phyloP scores from a whole-genome alignment of 1,140 invertebrate species.

The Caenorhabditis inopinata region DNA sequence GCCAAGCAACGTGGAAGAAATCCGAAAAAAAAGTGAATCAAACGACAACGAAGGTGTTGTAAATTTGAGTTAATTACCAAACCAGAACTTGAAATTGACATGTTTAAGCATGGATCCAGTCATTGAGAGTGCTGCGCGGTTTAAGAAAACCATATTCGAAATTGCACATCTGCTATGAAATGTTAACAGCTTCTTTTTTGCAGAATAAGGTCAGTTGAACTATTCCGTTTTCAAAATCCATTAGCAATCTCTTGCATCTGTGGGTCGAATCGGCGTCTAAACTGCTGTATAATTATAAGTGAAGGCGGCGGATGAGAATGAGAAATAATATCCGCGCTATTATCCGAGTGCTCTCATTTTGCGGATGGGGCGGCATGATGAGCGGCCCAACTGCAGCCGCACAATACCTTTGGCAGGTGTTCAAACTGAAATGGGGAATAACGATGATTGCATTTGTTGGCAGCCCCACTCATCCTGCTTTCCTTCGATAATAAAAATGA shows the following conservation, averaged over 20 bases:
- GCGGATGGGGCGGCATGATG: background rate
- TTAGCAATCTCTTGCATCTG: background rate
- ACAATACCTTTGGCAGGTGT: background rate
- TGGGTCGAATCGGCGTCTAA: background rate
- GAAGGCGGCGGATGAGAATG: background rate
- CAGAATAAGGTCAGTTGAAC: too few species aligned
- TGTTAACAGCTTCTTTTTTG: too few species aligned
- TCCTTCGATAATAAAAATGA: background rate
- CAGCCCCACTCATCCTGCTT: background rate
- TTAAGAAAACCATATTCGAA: too few species aligned
- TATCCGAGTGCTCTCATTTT: background rate
- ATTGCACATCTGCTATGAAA: too few species aligned
- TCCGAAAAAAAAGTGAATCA: too few species aligned
- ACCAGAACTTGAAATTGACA: too few species aligned
- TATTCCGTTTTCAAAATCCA: background rate
- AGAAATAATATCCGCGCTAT: slow-evolving; percentile 18
- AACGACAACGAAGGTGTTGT: too few species aligned
- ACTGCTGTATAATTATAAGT: background rate
- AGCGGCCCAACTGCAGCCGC: background rate
- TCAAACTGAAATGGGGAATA: slow-evolving; percentile 14
- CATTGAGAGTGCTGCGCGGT: too few species aligned
- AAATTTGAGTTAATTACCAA: too few species aligned
- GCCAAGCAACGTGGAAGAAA: too few species aligned
- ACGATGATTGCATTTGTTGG: background rate
- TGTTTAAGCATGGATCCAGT: too few species aligned